Conservation (phyloP, 2,797 vertebrate species). For the Phyllotis vaccarum region DNA sequence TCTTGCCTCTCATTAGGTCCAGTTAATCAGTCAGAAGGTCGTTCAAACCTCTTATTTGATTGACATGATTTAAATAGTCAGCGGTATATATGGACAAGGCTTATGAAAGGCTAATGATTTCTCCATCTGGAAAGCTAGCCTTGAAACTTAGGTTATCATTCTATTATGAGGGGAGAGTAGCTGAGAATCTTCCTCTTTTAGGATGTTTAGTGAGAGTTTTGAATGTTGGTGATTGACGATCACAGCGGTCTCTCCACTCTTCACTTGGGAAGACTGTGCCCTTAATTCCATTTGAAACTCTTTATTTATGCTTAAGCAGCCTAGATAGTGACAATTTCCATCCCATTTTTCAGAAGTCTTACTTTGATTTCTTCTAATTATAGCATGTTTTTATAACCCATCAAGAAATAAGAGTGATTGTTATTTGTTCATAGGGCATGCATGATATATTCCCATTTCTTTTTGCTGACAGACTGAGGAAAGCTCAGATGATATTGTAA, state of each 20-base stretch:
- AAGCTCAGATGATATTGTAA: not conserved
- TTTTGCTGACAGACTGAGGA: not conserved
- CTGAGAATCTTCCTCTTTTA: not conserved
- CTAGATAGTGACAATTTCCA: not conserved
- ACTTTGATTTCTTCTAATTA: not conserved
- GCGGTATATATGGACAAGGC: not conserved
- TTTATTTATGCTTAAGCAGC: not conserved
- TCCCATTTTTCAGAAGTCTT: constrained; percentile 16
- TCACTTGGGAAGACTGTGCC: not conserved
- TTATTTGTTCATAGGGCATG: not conserved
- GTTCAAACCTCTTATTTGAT: not conserved
- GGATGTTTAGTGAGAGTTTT: not conserved
- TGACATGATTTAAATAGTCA: not conserved
- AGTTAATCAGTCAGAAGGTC: not conserved
- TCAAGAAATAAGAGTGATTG: not conserved
- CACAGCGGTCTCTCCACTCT: not conserved
- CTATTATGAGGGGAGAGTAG: not conserved
- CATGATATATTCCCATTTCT: not conserved
- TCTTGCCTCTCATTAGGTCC: not conserved
- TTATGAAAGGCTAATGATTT: not conserved
- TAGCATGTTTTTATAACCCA: not conserved
- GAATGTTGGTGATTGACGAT: not conserved
- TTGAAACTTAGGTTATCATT: not conserved
- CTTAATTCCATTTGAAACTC: constrained; percentile 19
- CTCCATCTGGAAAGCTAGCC: not conserved